Evolutionary conservation across 2,797 vertebrate species (phyloP).

Genomic region (Buceros bicornis): DNA sequence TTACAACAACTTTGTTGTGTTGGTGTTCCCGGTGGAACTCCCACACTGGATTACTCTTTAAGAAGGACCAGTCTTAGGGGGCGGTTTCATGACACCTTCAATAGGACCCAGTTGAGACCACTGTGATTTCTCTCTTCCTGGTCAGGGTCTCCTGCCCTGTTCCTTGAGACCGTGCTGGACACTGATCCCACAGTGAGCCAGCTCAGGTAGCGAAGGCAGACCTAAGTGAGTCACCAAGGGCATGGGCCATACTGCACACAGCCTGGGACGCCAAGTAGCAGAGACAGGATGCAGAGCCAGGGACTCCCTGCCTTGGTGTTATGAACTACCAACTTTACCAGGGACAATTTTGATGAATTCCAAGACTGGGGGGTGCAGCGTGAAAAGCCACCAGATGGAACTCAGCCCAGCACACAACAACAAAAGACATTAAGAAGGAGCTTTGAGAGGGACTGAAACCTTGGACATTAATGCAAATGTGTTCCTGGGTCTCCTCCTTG

Average conservation of each 20-base stretch:
- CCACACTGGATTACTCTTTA: not conserved
- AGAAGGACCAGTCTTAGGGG: not conserved
- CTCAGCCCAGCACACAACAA: not conserved
- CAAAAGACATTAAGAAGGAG: not conserved
- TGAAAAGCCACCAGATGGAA: not conserved
- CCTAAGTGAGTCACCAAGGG: rapidly evolving
- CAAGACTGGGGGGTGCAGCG: not conserved
- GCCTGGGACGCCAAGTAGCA: not conserved
- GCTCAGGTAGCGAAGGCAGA: not conserved
- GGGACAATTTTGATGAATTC: not conserved
- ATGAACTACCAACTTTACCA: not conserved
- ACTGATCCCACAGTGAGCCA: not conserved
- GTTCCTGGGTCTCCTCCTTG: not conserved
- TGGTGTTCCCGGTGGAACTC: not conserved
- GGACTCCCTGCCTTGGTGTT: not conserved
- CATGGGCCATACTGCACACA: not conserved
- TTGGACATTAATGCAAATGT: not conserved
- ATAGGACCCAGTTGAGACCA: not conserved
- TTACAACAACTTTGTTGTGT: not conserved
- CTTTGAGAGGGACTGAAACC: not conserved
- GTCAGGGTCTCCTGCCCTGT: not conserved
- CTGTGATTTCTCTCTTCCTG: not conserved
- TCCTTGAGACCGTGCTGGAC: not conserved
- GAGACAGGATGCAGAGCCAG: not conserved
- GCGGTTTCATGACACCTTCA: not conserved